Evolutionary conservation across 2,888 invertebrate genomes (phyloP), one percentile per base, ranked within the genome.

Genomic region (Caenorhabditis sulstoni): DNA sequence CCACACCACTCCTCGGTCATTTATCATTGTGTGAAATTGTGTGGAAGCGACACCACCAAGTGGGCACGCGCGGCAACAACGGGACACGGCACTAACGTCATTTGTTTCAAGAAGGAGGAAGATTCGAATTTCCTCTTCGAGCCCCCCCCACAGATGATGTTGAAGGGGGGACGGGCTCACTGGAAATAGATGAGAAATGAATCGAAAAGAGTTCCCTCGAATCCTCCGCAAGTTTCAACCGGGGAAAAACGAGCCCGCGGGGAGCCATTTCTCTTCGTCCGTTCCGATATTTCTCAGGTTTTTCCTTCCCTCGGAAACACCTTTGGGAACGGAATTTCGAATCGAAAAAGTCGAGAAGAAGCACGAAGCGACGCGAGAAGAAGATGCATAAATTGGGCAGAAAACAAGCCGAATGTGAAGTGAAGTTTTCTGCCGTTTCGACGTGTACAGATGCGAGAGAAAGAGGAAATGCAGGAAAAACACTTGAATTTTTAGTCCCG

Each of bases 251-350:
- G 45, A 7, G n/a, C 45, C 45, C 45, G 16, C 5, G 16, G 45
- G 18, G 45, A 47, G 16, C 45, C 45, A 47, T 47, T 11, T 3
- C 3, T 44, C 44, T 7, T 3, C 44, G n/a, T 47, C 16, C 45
- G 16, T 7, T 47, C 5, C 18, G 16, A 16, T 16, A 47, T 16
- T 47, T 16, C 16, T n/a, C 45, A 47, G 45, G 45, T 47, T 47
- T 47, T 47, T 47, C 14, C 16, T n/a, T 44, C 29, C 29, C 29
- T 3, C 29, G 7, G 29, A 29, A 64, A 53, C 65, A 65, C 65
- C 65, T 65, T 65, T 65, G 65, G 65, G 65, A 65, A 14, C 45
- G 22, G 5, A n/a, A 44, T n/a, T n/a, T n/a, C n/a, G n/a, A n/a
- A n/a, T n/a, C 4, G 29, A 29, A 29, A 29, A 7, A 29, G 29